Evolutionary conservation across 2,888 invertebrate genomes (phyloP), one percentile per base, ranked within the genome.

Genomic region (Troides aeacus): DNA sequence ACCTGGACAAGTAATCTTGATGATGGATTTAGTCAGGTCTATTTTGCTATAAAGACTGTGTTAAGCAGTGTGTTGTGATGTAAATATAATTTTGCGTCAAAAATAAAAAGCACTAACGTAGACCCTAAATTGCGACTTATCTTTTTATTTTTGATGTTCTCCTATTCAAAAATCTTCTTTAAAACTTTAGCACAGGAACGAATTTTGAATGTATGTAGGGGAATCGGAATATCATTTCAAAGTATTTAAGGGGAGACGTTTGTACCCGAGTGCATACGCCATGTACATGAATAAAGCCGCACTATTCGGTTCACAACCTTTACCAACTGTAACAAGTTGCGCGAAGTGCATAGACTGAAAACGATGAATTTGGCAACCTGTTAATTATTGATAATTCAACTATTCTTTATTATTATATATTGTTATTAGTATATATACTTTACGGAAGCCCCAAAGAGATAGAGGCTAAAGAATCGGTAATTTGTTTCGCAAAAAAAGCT

Each of bases 231-330:
- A 67, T 64, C 66, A 64, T 63, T 70, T 70, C 67, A 66, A 70
- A 64, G 67, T 70, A 70, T 67, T 67, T 70, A 70, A 70, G 70
- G 70, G 70, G 70, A 70, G 70, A 70, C 64, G 64, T 60, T 70
- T 70, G 70, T 67, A 67, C 64, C 64, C 67, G 67, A 67, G 66
- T 70, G 70, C 66, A 70, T 67, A 70, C 67, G 70, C 70, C 67
- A 70, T 70, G 67, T 64, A 70, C 67, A 70, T 64, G 67, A 70
- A 67, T 64, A 70, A 60, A 70, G 70, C 66, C 67, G 64, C 61
- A 61, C 63, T 42, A 67, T 67, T 67, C 70, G 59, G 57, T 61
- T 70, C 70, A 70, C 64, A 70, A 70, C 64, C 64, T 70, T 67
- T 64, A 56, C 70, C 61, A 67, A 61, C 67, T 70, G 66, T 66